phyloP scores from a whole-genome alignment of 2,888 invertebrate genomes.

The Neelides folsomi region DNA sequence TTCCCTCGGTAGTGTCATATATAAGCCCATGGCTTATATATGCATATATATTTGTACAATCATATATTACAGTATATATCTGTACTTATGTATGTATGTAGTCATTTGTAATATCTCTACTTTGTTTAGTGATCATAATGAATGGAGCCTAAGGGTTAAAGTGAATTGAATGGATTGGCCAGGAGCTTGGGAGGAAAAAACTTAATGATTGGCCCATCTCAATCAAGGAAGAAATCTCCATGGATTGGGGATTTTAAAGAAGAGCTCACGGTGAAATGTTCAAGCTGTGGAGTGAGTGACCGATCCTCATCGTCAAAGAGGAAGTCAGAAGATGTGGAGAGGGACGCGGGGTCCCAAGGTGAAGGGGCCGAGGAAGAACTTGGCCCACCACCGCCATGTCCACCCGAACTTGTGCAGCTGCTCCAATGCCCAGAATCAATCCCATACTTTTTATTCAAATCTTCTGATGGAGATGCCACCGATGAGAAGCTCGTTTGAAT shows the following conservation, averaged over 20 bases:
- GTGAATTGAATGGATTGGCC: too few species aligned
- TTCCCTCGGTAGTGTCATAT: too few species aligned
- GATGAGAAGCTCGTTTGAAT: constrained; percentile 33
- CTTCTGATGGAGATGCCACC: constrained; percentile 21
- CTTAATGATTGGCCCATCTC: background rate
- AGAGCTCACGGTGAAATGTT: constrained; percentile 29
- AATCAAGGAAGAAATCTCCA: too few species aligned
- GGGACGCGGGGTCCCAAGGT: constrained; percentile 30
- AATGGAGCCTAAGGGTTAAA: too few species aligned
- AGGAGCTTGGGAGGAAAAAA: background rate
- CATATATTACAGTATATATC: too few species aligned
- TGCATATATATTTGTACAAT: too few species aligned
- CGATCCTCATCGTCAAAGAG: constrained; percentile 33
- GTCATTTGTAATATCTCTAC: too few species aligned
- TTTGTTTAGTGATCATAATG: too few species aligned
- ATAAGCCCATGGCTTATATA: too few species aligned
- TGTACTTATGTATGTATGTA: too few species aligned
- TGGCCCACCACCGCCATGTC: constrained; percentile 16
- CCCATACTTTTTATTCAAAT: constrained; percentile 25
- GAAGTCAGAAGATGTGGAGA: constrained; percentile 31
- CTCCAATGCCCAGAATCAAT: constrained; percentile 34
- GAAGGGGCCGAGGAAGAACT: constrained; percentile 30
- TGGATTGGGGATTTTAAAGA: too few species aligned
- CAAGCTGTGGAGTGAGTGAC: constrained; percentile 32
- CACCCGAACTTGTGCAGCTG: constrained; percentile 31